These are phyloP conservation scores for Tenthredo distinguenda DNA, from an alignment of 2,888 invertebrate genomes.

Conservation along the genomic window DNA sequence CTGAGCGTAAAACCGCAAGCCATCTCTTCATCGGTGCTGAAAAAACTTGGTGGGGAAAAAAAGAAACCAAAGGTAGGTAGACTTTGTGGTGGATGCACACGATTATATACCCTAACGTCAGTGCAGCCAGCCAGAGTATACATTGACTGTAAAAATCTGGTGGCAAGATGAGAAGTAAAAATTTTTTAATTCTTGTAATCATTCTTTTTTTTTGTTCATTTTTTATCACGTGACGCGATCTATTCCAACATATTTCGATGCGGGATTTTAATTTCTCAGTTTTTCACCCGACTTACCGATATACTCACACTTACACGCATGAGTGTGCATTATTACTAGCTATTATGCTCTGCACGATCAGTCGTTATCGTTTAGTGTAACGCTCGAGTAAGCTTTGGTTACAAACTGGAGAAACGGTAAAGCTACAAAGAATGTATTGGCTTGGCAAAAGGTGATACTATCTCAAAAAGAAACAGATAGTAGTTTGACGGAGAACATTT, in stretches of 20 bases:
- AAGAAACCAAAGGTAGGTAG: background rate
- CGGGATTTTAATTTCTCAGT: background rate
- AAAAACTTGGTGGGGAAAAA: background rate
- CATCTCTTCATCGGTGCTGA: slow-evolving; percentile 26
- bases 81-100: slow-evolving; percentile 32
- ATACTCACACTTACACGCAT: slow-evolving; percentile 3
- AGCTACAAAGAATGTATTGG: slow-evolving; percentile 5
- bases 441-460: background rate
- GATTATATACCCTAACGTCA: background rate
- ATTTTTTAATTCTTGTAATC: background rate
- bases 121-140: background rate
- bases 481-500: background rate
- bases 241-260: background rate
- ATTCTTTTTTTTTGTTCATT: background rate
- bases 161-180: slow-evolving; percentile 7
- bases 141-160: slow-evolving; percentile 7
- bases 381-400: slow-evolving; percentile 33
- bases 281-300: background rate
- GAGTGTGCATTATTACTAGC: slow-evolving; percentile 11
- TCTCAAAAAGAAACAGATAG: background rate
- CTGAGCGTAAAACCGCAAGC: slow-evolving; percentile 42
- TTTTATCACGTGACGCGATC: background rate
- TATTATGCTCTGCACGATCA: slow-evolving; percentile 3
- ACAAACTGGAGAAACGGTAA: slow-evolving; percentile 6
- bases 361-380: slow-evolving; percentile 4